Evolutionary conservation across 2,888 invertebrate genomes (phyloP).

Genomic region (Habrosyne pyritoides): DNA sequence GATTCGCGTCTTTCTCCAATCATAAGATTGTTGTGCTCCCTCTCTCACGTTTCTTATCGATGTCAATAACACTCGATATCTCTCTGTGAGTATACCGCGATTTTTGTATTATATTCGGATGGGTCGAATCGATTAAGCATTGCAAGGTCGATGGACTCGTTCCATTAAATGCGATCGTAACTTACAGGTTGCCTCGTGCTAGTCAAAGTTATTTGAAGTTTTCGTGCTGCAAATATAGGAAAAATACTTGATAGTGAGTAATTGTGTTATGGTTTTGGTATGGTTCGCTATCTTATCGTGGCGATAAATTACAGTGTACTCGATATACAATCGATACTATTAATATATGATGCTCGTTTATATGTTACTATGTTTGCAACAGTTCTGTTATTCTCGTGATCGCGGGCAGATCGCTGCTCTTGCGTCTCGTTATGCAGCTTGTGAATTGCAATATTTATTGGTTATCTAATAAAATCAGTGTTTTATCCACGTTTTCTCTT

Average conservation of each 20-base stretch:
- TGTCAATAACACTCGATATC: slow-evolving; percentile 51
- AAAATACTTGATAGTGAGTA: slow-evolving; percentile 41
- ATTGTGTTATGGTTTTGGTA: slow-evolving; percentile 44
- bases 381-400: slow-evolving; percentile 63
- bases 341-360: slow-evolving; percentile 47
- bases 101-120: slow-evolving; percentile 30
- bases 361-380: slow-evolving; percentile 61
- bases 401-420: slow-evolving; percentile 61
- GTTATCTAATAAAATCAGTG: slow-evolving; percentile 18
- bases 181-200: slow-evolving; percentile 16
- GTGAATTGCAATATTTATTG: slow-evolving; percentile 32
- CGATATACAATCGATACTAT: slow-evolving; percentile 75
- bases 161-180: slow-evolving; percentile 30
- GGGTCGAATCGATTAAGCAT: slow-evolving; percentile 30
- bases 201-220: not conserved
- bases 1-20: slow-evolving; percentile 45
- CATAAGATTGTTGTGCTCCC: slow-evolving; percentile 40
- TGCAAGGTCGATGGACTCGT: slow-evolving; percentile 48
- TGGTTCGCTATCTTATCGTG: slow-evolving; percentile 69
- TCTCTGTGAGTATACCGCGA: slow-evolving; percentile 24
- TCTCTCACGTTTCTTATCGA: slow-evolving; percentile 48
- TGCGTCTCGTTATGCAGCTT: slow-evolving; percentile 41
- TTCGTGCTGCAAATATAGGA: slow-evolving; percentile 15
- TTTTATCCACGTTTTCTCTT: slow-evolving; percentile 34
- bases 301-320: slow-evolving; percentile 74